Conservation (phyloP, 2,113 vertebrate species). For the Spilogale gracilis region DNA sequence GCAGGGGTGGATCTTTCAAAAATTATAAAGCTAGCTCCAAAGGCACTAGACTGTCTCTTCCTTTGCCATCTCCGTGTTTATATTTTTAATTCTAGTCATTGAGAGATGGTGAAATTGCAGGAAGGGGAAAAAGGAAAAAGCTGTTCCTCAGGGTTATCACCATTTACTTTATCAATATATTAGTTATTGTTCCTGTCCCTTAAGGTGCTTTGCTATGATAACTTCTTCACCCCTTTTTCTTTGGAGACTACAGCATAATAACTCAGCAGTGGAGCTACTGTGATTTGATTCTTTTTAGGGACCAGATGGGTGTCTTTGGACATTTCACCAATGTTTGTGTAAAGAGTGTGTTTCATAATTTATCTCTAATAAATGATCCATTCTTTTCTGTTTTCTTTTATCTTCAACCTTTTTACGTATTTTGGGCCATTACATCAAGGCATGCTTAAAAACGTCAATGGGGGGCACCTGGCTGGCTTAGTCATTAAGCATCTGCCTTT, state of each 20-base stretch:
- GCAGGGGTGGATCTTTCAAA: constrained; percentile 61
- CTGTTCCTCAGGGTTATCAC: not conserved
- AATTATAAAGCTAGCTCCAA: constrained; percentile 42
- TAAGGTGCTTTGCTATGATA: not conserved
- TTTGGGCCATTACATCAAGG: not conserved
- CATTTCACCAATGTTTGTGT: not conserved
- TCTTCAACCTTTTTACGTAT: not conserved
- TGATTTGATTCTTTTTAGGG: not conserved
- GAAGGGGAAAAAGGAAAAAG: not conserved
- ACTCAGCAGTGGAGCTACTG: not conserved
- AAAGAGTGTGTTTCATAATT: not conserved
- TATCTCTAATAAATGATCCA: not conserved
- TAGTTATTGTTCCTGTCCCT: not conserved
- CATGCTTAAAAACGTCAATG: not conserved
- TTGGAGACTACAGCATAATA: not conserved
- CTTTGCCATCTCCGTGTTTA: constrained; percentile 56
- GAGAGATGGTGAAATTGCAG: constrained; percentile 33
- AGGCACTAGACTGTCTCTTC: constrained; percentile 42
- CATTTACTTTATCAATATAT: not conserved
- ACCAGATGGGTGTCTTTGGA: rapidly evolving
- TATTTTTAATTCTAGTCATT: constrained; percentile 49
- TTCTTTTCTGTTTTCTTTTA: not conserved
- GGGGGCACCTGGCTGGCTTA: too few relatives aligned
- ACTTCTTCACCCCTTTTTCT: not conserved
- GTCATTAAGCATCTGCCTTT: too few relatives aligned